These are phyloP conservation scores for Bolinopsis microptera DNA, from an alignment of 37 sponge, comb jelly and placozoan species.

Conservation along the genomic window DNA sequence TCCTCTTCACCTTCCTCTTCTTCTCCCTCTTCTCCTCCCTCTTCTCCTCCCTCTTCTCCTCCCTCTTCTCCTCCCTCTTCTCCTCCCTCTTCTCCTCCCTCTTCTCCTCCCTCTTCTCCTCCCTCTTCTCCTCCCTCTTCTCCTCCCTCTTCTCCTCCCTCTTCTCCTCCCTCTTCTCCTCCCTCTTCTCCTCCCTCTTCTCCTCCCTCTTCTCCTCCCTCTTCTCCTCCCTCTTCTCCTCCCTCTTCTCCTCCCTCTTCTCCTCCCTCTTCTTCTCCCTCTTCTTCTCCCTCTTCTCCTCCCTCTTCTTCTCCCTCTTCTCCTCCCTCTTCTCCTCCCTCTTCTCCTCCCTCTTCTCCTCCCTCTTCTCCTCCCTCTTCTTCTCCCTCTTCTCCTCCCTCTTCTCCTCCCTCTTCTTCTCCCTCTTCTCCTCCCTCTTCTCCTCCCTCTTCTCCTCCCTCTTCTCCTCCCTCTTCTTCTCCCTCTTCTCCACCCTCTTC, in stretches of 20 bases:
- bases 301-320: background rate
- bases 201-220: background rate
- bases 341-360: background rate
- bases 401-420: background rate
- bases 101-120: background rate
- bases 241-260: background rate
- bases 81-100: background rate
- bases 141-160: background rate
- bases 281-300: background rate
- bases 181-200: background rate
- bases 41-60: background rate
- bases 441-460: constrained; percentile 2
- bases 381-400: background rate
- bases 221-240: background rate
- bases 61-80: background rate
- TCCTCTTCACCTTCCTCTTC: background rate
- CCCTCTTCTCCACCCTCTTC: no score
- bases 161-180: background rate
- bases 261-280: background rate
- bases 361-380: background rate
- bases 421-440: constrained; percentile 25
- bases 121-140: background rate
- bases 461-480: background rate
- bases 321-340: background rate
- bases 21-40: background rate